Conservation (phyloP, 1,140 invertebrate genomes). For the Anadara kagoshimensis region DNA sequence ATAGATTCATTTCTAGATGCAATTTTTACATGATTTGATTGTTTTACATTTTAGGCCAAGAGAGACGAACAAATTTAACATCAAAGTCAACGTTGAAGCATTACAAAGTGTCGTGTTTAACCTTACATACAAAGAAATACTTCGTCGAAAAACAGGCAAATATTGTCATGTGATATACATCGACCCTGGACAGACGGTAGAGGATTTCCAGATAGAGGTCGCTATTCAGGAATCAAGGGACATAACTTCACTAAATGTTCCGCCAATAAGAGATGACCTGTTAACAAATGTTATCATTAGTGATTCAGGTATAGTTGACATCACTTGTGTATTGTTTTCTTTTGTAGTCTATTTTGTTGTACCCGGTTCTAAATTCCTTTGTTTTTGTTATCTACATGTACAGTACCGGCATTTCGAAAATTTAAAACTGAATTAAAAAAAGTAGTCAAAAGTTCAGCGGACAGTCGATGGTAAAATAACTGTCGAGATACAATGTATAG, state of each 20-base stretch:
- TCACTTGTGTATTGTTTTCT: too few relatives aligned
- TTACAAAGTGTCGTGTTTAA: slow-evolving; percentile 53
- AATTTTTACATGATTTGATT: too few relatives aligned
- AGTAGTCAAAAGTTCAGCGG: too few relatives aligned
- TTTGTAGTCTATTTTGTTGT: too few relatives aligned
- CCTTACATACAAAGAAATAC: slow-evolving; percentile 60
- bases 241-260: slow-evolving; percentile 36
- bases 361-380: too few relatives aligned
- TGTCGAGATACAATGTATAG: too few relatives aligned
- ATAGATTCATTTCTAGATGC: too few relatives aligned
- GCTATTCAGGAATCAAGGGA: slow-evolving; percentile 45
- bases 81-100: slow-evolving; percentile 57
- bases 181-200: slow-evolving; percentile 53
- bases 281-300: not conserved
- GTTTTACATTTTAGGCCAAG: slow-evolving; percentile 39
- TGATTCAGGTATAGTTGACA: not conserved
- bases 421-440: too few relatives aligned
- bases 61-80: slow-evolving; percentile 63
- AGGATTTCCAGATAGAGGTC: slow-evolving; percentile 45
- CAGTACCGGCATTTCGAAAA: too few relatives aligned
- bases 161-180: slow-evolving; percentile 59
- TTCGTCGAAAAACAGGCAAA: slow-evolving; percentile 30
- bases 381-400: too few relatives aligned
- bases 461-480: too few relatives aligned
- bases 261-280: slow-evolving; percentile 37